Conservation (phyloP, 2,113 vertebrate genomes). For the Scopus umbretta region DNA sequence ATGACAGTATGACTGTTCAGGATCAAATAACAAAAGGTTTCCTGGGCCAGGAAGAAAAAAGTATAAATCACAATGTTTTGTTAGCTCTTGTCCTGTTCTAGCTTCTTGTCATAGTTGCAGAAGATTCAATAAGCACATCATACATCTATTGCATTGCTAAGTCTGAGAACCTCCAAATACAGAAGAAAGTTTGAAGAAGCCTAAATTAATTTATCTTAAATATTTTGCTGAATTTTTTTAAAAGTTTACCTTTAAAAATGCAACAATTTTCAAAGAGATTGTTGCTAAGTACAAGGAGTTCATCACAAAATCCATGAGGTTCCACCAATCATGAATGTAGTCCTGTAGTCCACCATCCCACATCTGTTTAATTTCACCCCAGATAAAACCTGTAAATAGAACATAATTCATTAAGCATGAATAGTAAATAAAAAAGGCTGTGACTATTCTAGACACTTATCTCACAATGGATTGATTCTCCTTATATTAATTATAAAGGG, state of each 20-base stretch:
- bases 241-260: slow-evolving; percentile 86
- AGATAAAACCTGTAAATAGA: slow-evolving; percentile 88
- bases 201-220: background rate
- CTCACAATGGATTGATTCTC: background rate
- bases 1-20: background rate
- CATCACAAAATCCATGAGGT: slow-evolving; percentile 99
- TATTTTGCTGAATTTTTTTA: background rate
- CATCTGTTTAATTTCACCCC: slow-evolving; percentile 99
- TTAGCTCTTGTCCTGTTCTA: background rate
- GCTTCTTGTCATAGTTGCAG: background rate
- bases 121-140: background rate
- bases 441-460: background rate
- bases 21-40: background rate
- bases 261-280: slow-evolving; percentile 95
- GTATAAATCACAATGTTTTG: background rate
- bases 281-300: slow-evolving; percentile 96
- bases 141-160: background rate
- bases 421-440: background rate
- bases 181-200: background rate
- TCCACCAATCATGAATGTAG: slow-evolving; percentile 99
- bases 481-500: background rate
- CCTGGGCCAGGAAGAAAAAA: background rate
- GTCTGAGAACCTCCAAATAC: background rate
- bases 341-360: slow-evolving; percentile 96
- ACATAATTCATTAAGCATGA: slow-evolving; percentile 28